Base-by-base conservation (phyloP, 1,140 invertebrate genomes). In the Phocides pigmalion region DNA sequence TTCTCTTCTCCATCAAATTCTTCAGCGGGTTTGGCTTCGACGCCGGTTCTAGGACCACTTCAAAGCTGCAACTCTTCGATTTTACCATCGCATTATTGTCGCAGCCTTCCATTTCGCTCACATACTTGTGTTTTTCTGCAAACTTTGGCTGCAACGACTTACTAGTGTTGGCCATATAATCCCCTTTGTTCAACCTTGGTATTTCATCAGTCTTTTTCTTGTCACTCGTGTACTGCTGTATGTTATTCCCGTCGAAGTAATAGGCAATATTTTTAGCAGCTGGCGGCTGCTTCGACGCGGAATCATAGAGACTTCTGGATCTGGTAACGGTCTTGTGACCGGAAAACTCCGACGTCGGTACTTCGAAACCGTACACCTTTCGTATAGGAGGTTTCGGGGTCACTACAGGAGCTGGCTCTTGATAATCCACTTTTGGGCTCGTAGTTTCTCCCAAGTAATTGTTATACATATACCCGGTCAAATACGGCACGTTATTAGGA, bases 181-280 rank as follows among this genome's bases (percentile, higher is more conserved):
- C 91, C 53, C 83, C 76, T 70, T 89, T 93, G 68, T 89, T 92
- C 35, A 93, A 70, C 51, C 90, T 89, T 3, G 93, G 93, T 76
- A 94, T 94, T 73, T 93, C 92, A 68, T 92, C 91, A 19, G 54
- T 79, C 22, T 70, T 66, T 56, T 88, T 86, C 39, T 82, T 87
- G 9, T 90, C 91, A 25, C 79, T 81, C 1, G 71, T 74, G 61
- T 83, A 87, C 46, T 80, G 83, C 64, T 90, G 83, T 49, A 89
- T 74, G 63, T 88, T 90, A 77, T 77, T 92, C 12, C 90, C 91
- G 62, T 93, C 93, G 56, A 94, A 90, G 76, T 93, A 93, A 80
- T 93, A 94, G 3, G 93, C 93, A 59, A 94, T 90, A 74, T 89
- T 90, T 68, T 92, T 92, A 32, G 88, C 83, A 8, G 81, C 82